These are phyloP conservation scores for Dendropsophus ebraccatus DNA, from an alignment of 2,113 vertebrate genomes.

Conservation along the genomic window DNA sequence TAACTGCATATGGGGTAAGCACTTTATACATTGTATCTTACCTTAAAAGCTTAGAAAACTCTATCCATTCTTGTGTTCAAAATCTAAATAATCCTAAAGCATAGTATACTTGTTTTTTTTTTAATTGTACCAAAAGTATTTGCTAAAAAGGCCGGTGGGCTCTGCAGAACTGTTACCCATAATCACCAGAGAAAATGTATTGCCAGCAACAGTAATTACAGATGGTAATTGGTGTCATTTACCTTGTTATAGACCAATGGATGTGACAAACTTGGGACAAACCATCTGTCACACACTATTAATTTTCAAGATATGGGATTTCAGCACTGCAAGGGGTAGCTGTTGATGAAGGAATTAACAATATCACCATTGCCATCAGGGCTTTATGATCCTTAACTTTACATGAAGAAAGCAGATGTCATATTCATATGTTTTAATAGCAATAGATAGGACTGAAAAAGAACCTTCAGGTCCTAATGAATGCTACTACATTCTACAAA, in stretches of 20 bases:
- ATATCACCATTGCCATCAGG: constrained; percentile 59
- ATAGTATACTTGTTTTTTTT: background rate
- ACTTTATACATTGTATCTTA: too few species aligned
- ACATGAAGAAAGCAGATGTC: constrained; percentile 37
- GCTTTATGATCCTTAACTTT: constrained; percentile 52
- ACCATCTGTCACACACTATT: constrained; percentile 74
- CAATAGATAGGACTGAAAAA: background rate
- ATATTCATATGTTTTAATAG: constrained; percentile 49
- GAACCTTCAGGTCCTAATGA: too few species aligned
- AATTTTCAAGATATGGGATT: constrained; percentile 68
- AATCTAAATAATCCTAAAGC: background rate
- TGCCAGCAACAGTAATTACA: constrained; percentile 79
- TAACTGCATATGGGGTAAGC: too few species aligned
- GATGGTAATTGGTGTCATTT: constrained; percentile 80
- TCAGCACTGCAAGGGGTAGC: constrained; percentile 61
- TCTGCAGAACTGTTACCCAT: constrained; percentile 61
- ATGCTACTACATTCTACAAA: too few species aligned
- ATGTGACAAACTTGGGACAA: constrained; percentile 68
- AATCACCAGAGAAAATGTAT: constrained; percentile 70
- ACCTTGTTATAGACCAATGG: constrained; percentile 74
- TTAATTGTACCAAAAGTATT: background rate
- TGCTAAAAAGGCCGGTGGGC: constrained; percentile 7
- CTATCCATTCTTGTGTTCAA: background rate
- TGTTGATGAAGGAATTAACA: constrained; percentile 56
- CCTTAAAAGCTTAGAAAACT: background rate